Conservation (phyloP, 30 jellyfish, hydroid and myxozoan species). For the Catostylus mosaicus region DNA sequence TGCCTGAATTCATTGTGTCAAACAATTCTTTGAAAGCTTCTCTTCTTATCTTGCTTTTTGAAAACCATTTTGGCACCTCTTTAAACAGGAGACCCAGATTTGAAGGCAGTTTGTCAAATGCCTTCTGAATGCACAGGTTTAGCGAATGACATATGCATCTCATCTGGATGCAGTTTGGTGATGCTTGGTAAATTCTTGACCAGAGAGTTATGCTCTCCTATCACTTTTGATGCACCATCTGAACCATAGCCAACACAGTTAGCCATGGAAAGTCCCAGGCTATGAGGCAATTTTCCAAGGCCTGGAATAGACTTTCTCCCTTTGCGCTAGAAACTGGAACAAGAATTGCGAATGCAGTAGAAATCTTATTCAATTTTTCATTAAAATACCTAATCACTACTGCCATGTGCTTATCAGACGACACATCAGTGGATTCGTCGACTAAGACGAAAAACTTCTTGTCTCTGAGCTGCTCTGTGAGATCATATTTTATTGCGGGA, state of each 20-base stretch:
- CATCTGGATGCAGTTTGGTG: slow-evolving; percentile 69
- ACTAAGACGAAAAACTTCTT: slow-evolving; percentile 52
- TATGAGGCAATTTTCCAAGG: slow-evolving; percentile 28
- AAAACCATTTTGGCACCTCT: slow-evolving; percentile 68
- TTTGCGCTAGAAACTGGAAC: slow-evolving; percentile 45
- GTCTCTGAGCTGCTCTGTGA: slow-evolving; percentile 32
- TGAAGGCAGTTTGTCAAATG: slow-evolving; percentile 60
- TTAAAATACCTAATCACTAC: slow-evolving; percentile 23
- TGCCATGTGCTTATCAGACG: slow-evolving; percentile 51
- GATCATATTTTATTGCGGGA: slow-evolving; percentile 52
- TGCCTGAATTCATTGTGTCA: slow-evolving; percentile 40
- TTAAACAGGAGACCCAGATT: slow-evolving; percentile 41
- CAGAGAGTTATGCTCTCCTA: slow-evolving; percentile 75
- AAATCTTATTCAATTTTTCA: slow-evolving; percentile 17
- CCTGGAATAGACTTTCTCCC: slow-evolving; percentile 42
- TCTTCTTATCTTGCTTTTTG: slow-evolving; percentile 60
- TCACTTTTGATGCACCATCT: slow-evolving; percentile 69
- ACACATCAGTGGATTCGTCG: slow-evolving; percentile 63
- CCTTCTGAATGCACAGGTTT: slow-evolving; percentile 57
- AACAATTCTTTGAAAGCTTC: slow-evolving; percentile 68
- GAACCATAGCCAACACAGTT: slow-evolving; percentile 52
- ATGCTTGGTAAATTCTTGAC: slow-evolving; percentile 60
- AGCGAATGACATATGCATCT: slow-evolving; percentile 80
- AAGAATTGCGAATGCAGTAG: slow-evolving; percentile 47
- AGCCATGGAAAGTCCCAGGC: slow-evolving; percentile 28